Evolutionary conservation across 2,888 invertebrate genomes (phyloP), one percentile per base, ranked within the genome.

Genomic region (Chymomyza amoena): DNA sequence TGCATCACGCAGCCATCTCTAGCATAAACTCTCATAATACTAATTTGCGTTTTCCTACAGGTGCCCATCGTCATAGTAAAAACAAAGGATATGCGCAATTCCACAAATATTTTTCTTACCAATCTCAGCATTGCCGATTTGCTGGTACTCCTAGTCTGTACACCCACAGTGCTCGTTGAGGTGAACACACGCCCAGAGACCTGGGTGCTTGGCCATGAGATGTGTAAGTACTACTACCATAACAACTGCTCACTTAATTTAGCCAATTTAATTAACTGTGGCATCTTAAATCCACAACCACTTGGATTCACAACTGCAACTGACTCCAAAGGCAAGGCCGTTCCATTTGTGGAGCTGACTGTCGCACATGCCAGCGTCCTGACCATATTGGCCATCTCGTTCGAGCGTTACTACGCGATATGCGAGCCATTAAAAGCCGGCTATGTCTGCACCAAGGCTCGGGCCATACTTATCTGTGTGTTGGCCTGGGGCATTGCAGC

Each of bases 81-180:
- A 91, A 97, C 97, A 64, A 97, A 97, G 91, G 97, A 98, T 90
- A 97, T 98, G 97, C 94, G 97, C 88, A 98, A 97, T 90, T 97
- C 98, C 66, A 98, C 98, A 73, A 98, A 98, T 91, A 97, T 97
- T 87, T 98, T 98, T 91, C 94, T 98, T 89, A 96, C 98, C 92
- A 98, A 98, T 92, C 93, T 98, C 89, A 97, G 97, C 91, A 95
- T 98, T 54, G 98, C 98, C 16, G 98, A 98, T 92, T 93, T 98
- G 83, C 95, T 97, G 93, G 97, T 98, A 82, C 92, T 98, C 79
- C 92, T 98, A 76, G 95, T 98, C 75, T 98, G 98, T 90, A 97
- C 98, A 74, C 98, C 98, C 7, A 97, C 98, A 0, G 97, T 97
- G 45, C 93, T 98, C 52, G 96, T 98, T n/a, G 98, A 98, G 91